Conservation (phyloP, 2,888 invertebrate species). For the Tipula unca region DNA sequence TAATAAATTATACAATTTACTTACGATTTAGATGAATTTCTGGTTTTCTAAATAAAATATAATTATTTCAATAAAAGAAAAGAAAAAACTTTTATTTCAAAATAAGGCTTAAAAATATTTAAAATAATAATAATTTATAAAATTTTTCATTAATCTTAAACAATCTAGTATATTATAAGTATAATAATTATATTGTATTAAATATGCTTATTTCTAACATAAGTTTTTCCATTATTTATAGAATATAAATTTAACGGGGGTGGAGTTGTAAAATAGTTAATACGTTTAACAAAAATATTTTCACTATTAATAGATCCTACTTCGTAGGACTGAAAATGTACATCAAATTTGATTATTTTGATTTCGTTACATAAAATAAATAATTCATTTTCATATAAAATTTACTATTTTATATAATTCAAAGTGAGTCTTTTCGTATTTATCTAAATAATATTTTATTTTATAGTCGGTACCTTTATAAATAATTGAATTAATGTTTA, state of each 20-base stretch:
- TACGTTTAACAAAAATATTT: background rate
- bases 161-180: no score
- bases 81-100: no score
- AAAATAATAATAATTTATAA: no score
- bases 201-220: background rate
- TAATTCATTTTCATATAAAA: background rate
- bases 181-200: no score
- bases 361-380: background rate
- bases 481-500: background rate
- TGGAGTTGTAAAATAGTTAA: background rate
- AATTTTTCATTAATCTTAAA: no score
- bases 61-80: no score
- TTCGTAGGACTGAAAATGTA: background rate
- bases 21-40: no score
- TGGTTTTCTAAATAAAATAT: no score
- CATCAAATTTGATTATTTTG: background rate
- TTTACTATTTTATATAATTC: background rate
- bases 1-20: no score
- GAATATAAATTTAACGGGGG: background rate
- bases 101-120: no score
- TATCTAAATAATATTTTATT: background rate
- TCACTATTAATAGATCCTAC: background rate
- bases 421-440: background rate
- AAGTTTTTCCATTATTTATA: background rate
- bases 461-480: background rate